A percentile compares a stretch with the other conserved stretches of the same genome.
phyloP scores from a whole-genome alignment of 2,113 vertebrate genomes.

The Sakesphorus luctuosus region DNA sequence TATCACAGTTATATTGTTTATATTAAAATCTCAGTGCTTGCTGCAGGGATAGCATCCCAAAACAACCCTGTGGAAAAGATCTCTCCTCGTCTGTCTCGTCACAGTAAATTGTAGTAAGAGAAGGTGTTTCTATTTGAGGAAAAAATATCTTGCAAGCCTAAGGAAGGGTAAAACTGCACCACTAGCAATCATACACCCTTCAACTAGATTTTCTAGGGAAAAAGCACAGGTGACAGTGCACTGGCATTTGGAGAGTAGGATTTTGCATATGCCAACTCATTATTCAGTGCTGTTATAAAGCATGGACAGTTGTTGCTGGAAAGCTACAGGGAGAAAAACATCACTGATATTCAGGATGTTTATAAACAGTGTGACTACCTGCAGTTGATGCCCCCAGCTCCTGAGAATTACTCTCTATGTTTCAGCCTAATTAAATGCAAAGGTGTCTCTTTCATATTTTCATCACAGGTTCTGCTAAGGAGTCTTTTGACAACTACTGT shows the following conservation, averaged over 20 bases:
- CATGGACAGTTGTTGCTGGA: not conserved
- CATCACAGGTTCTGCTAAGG: not conserved
- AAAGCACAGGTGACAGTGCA: not conserved
- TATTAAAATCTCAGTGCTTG: not conserved
- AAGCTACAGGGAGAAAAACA: not conserved
- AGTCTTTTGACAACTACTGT: not conserved
- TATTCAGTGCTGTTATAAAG: not conserved
- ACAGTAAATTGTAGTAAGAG: not conserved
- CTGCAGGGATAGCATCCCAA: not conserved
- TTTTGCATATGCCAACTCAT: not conserved
- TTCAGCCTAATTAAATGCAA: not conserved
- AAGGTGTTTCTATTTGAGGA: not conserved
- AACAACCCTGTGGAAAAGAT: not conserved
- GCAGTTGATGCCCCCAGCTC: not conserved
- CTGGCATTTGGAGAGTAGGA: not conserved
- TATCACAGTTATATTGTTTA: not conserved
- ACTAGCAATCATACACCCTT: not conserved
- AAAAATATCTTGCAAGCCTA: not conserved
- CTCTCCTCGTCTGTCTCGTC: not conserved
- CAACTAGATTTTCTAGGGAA: not conserved
- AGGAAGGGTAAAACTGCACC: not conserved
- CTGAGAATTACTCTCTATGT: not conserved
- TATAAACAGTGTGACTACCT: not conserved
- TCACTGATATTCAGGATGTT: not conserved
- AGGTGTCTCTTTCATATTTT: not conserved